Base-by-base conservation (phyloP, 30 jellyfish, hydroid and myxozoan species). In the Pseudorhiza aurosa region DNA sequence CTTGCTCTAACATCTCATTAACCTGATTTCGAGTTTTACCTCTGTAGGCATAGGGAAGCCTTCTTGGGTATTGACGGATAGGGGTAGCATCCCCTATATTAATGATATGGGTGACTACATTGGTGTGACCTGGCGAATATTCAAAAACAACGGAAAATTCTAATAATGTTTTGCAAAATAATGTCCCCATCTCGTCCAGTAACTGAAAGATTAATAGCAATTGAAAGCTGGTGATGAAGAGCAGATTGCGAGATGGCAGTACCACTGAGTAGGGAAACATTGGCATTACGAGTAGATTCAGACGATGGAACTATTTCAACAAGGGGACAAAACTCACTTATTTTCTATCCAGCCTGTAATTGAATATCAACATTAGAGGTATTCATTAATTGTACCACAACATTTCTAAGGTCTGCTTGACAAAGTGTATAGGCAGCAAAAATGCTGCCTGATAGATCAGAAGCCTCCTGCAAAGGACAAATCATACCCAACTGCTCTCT, bases 1-100 rank as follows among this genome's bases (percentile, higher is more conserved):
- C 94, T 36, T 71, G 78, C 0, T 82, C 43, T 82, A n/a, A n/a
- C n/a, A n/a, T n/a, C n/a, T n/a, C n/a, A n/a, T n/a, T n/a, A n/a
- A n/a, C n/a, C n/a, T n/a, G 85, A 3, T n/a, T 11, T 15, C 64
- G 59, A 2, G 74, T 44, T 32, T 81, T 89, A 2, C 36, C 86
- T 12, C 87, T 39, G 39, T 53, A 70, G 33, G 75, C 62, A 59
- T 6, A 51, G 5, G 93, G 89, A 42, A n/a, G n/a, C n/a, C n/a
- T n/a, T n/a, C n/a, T n/a, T n/a, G n/a, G n/a, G n/a, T n/a, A n/a
- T n/a, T n/a, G n/a, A n/a, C n/a, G n/a, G n/a, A n/a, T n/a, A n/a
- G n/a, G n/a, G n/a, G n/a, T n/a, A n/a, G n/a, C n/a, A n/a, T n/a
- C n/a, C n/a, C n/a, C n/a, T n/a, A n/a, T n/a, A n/a, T n/a, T n/a